Conservation (phyloP, 2,113 vertebrate genomes). For the Tychaedon coryphoeus region DNA sequence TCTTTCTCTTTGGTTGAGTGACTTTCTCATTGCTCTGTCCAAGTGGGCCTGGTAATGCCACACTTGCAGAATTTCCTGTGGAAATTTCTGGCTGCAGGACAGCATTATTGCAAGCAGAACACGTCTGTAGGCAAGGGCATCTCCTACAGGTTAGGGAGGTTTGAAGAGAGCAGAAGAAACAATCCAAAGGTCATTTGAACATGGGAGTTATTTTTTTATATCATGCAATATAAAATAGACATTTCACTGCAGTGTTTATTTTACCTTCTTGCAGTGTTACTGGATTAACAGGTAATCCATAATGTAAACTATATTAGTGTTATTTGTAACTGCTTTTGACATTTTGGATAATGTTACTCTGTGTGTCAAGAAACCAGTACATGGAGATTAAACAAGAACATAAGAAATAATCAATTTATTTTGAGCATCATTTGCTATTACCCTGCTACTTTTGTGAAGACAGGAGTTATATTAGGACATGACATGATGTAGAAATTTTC, state of each 20-base stretch:
- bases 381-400: background rate
- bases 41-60: background rate
- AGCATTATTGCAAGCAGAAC: background rate
- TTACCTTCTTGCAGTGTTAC: background rate
- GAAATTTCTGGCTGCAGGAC: background rate
- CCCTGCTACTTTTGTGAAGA: background rate
- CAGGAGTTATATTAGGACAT: background rate
- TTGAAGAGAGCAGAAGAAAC: background rate
- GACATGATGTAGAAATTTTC: background rate
- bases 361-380: background rate
- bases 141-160: background rate
- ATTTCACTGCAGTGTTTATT: background rate
- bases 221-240: background rate
- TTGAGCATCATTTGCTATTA: background rate
- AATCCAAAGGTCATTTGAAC: background rate
- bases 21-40: background rate
- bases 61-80: background rate
- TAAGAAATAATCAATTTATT: background rate
- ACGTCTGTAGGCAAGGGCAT: background rate
- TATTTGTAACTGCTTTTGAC: background rate
- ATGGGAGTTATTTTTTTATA: background rate
- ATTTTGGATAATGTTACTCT: background rate
- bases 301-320: background rate
- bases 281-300: background rate
- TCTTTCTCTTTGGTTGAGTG: background rate